A percentile compares a stretch with the other conserved stretches of the same genome.
Evolutionary conservation across 2,888 invertebrate genomes (phyloP).

Genomic region (Idaea straminata): DNA sequence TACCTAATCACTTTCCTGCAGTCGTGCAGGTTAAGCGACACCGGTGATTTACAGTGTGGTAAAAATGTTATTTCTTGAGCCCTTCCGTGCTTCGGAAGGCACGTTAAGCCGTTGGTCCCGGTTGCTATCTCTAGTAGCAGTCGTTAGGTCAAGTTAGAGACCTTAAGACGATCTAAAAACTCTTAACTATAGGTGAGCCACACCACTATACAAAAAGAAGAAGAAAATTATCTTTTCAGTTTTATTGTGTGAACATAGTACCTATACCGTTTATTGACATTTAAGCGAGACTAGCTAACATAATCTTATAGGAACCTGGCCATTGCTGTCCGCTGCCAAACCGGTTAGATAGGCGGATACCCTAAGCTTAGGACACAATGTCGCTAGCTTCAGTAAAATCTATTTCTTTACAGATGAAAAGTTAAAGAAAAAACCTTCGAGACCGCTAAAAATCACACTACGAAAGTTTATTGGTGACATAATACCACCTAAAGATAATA

Average conservation of each 20-base stretch:
- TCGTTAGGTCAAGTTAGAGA: no score
- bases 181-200: no score
- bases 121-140: no score
- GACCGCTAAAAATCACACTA: conserved; percentile 41
- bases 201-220: no score
- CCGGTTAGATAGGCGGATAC: not conserved
- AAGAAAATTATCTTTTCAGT: not conserved
- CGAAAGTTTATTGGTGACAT: conserved; percentile 43
- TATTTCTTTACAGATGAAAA: conserved; percentile 40
- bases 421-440: conserved; percentile 34
- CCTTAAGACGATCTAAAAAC: no score
- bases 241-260: not conserved
- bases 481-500: conserved; percentile 24
- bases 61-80: no score
- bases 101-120: no score
- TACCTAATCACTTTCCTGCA: no score
- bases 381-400: not conserved
- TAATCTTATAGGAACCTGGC: not conserved
- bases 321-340: not conserved
- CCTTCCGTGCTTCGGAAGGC: no score
- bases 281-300: not conserved
- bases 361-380: not conserved
- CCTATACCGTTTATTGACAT: not conserved
- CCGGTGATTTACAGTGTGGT: no score
- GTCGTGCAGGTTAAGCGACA: no score